Evolutionary conservation across 2,888 invertebrate species (phyloP).

Genomic region (Patella pellucida): DNA sequence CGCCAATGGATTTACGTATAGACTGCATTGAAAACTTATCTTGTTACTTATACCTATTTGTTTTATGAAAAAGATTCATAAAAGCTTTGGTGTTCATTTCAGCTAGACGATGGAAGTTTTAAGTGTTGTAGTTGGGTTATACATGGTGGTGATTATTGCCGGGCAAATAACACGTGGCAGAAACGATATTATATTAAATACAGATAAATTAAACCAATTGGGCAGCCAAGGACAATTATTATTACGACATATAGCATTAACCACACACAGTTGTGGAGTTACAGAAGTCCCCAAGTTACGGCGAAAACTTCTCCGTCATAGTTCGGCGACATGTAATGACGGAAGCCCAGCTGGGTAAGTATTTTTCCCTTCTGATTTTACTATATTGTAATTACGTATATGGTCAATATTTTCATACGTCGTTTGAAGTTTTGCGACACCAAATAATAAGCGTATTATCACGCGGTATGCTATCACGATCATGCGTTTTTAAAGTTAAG

Average conservation of each 20-base stretch:
- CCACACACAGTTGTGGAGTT: conserved; percentile 59
- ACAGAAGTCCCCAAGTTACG: conserved; percentile 56
- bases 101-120: too few species aligned
- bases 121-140: too few species aligned
- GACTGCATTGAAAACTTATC: neutral
- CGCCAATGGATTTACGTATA: conserved; percentile 1
- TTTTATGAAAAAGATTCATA: too few species aligned
- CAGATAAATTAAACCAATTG: conserved; percentile 34
- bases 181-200: conserved; percentile 37
- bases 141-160: too few species aligned
- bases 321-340: conserved; percentile 61
- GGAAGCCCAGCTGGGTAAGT: conserved; percentile 63
- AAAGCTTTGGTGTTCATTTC: too few species aligned
- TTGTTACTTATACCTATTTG: too few species aligned
- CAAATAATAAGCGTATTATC: too few species aligned
- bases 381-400: too few species aligned
- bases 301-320: conserved; percentile 51
- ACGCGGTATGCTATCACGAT: too few species aligned
- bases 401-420: too few species aligned
- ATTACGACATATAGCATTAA: conserved; percentile 51
- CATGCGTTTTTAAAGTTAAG: too few species aligned
- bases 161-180: neutral
- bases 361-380: neutral
- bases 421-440: too few species aligned
- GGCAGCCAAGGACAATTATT: conserved; percentile 42